Base-by-base conservation (phyloP, 2,113 vertebrate genomes). In the Neolamprologus sp. region DNA sequence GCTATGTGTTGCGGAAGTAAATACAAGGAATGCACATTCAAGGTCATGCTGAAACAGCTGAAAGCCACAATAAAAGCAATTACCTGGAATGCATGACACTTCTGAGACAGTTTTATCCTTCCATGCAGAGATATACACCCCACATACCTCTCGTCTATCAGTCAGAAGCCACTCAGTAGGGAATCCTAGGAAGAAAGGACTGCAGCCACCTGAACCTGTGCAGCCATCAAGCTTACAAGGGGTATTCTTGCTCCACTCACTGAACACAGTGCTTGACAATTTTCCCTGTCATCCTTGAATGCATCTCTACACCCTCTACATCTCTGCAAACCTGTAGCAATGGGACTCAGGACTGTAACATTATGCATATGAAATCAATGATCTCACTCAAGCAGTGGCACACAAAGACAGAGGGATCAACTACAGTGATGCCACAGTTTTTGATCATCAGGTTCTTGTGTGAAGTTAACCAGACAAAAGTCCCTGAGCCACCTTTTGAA, bases 311-410 rank as follows among this genome's bases (percentile, higher is more conserved):
- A 37, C 30, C 19, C 33, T 21, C 33, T 16, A 57, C 35, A 57
- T 9, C 51, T 37, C n/a, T 16, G 37, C 53, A 81, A 23, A 81
- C 13, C n/a, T 17, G 9, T 42, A 23, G 79, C 0, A 81, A 13
- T 57, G 1, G 33, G 19, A 80, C 1, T 55, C 0, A 55, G 49
- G 0, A 23, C 49, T 54, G 49, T 4, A 81, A 57, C 13, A 40
- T 35, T 35, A 42, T 16, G 33, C 4, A 42, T 26, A 26, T 26
- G 14, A 81, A 37, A 57, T 33, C 79, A 57, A 16, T 26, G 35
- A 28, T 26, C 33, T 57, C 51, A 19, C 53, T 40, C 3, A 57
- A 57, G 79, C 6, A 81, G 17, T 26, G 35, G 37, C 33, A 42
- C 51, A 11, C 73, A 81, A 17, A 81, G 35, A 23, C 35, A 40